A percentile compares a stretch with the other conserved stretches of the same genome.
phyloP scores from a whole-genome alignment of 2,797 vertebrate species.

The Diceros bicornis region DNA sequence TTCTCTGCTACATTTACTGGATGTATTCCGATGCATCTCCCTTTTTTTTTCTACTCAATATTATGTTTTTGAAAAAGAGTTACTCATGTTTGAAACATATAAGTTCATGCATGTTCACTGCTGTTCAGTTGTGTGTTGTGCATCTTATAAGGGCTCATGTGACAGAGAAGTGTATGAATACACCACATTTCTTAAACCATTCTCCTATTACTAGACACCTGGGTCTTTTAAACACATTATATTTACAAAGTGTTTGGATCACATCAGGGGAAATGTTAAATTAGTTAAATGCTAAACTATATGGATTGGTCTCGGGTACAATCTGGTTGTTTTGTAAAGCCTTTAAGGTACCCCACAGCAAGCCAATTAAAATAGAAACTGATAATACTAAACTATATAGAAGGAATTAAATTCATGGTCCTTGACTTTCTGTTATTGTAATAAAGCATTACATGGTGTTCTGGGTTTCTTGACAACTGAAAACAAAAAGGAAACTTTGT shows the following conservation, averaged over 20 bases:
- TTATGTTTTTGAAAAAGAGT: not conserved
- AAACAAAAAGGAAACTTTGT: conserved; percentile 64
- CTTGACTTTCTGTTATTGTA: conserved; percentile 6
- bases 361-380: conserved; percentile 65
- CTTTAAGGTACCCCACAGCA: conserved; percentile 30
- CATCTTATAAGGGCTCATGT: not conserved
- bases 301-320: conserved; percentile 31
- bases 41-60: not conserved
- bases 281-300: conserved; percentile 68
- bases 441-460: conserved; percentile 28
- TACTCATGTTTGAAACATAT: conserved; percentile 35
- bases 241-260: conserved; percentile 52
- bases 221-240: conserved; percentile 60
- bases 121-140: not conserved
- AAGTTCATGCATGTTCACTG: not conserved
- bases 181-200: conserved; percentile 28
- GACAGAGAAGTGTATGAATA: not conserved
- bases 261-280: conserved; percentile 38
- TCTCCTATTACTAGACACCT: conserved; percentile 10
- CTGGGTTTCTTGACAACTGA: conserved; percentile 65
- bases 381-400: not conserved
- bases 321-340: conserved; percentile 57
- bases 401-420: conserved; percentile 46
- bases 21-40: not conserved
- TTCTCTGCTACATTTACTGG: not conserved